Evolutionary conservation across 1,140 invertebrate species (phyloP).

Genomic region (Holotrichia oblita): DNA sequence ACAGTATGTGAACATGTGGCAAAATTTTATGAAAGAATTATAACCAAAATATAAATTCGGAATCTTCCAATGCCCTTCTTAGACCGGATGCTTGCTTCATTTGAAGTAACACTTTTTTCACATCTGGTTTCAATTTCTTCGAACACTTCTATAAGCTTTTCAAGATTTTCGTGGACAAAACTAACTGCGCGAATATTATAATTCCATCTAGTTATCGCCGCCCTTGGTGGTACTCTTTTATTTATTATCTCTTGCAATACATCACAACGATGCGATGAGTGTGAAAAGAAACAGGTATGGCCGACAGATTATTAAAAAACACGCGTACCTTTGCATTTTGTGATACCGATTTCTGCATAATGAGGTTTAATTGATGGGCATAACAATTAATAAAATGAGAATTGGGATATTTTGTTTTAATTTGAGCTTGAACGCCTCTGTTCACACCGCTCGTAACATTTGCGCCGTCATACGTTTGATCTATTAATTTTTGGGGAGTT

Average conservation of each 20-base stretch:
- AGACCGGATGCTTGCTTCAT: slow-evolving; percentile 38
- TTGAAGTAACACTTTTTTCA: slow-evolving; percentile 25
- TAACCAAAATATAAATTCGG: slow-evolving; percentile 48
- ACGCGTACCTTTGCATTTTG: slow-evolving; percentile 37
- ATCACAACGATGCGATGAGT: background rate
- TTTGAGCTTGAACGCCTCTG: slow-evolving; percentile 40
- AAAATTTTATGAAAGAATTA: slow-evolving; percentile 47
- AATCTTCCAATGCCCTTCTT: slow-evolving; percentile 38
- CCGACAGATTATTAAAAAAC: slow-evolving; percentile 45
- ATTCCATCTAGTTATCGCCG: slow-evolving; percentile 41
- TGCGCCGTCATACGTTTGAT: slow-evolving; percentile 51
- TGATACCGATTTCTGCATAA: slow-evolving; percentile 30
- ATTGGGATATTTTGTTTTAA: slow-evolving; percentile 53
- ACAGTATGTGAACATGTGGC: slow-evolving; percentile 47
- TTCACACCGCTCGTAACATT: slow-evolving; percentile 46
- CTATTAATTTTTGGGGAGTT: slow-evolving; percentile 46
- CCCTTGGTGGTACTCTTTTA: slow-evolving; percentile 34
- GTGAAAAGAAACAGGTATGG: slow-evolving; percentile 43
- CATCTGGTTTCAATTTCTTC: slow-evolving; percentile 41
- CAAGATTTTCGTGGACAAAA: slow-evolving; percentile 39
- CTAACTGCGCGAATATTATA: slow-evolving; percentile 41
- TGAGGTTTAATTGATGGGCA: slow-evolving; percentile 52
- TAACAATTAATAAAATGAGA: slow-evolving; percentile 50
- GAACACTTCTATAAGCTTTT: slow-evolving; percentile 40
- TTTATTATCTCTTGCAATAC: background rate